Base-by-base conservation (phyloP, 2,113 vertebrate genomes). In the Lampris megalopsis region DNA sequence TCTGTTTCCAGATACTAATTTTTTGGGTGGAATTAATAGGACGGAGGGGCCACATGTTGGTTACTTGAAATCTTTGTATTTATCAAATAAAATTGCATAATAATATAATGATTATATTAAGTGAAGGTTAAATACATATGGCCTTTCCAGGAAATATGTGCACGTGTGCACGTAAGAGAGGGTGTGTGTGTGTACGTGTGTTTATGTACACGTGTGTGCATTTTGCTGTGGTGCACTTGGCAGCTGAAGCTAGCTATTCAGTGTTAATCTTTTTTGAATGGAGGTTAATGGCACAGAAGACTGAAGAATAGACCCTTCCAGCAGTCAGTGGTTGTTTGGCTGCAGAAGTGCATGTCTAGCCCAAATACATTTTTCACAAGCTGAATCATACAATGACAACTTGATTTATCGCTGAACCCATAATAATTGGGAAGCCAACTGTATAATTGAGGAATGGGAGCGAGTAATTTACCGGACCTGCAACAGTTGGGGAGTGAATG, bases 261-360 rank as follows among this genome's bases (percentile, higher is more conserved):
- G 68, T 69, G 75, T 49, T 70, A 71, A 83, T 91, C 77, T 79
- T 66, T 59, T 77, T 65, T 72, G 65, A 83, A 72, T 62, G 70
- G 63, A 71, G 81, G 73, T 84, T 86, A 89, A 78, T 77, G 79
- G 64, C 70, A 73, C 79, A 81, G 75, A 80, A 47, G 79, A 73
- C 73, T 75, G 58, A 68, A 78, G 56, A 76, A 85, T 35, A 63
- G 67, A 73, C 71, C 56, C 73, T 69, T 82, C 82, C 75, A 80
- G 61, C 58, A 78, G 70, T 70, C 64, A 76, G 56, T 84, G 48
- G 77, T 38, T 80, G 66, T 70, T 91, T 86, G 85, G 89, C 87
- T 67, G 45, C 66, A 63, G 64, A 76, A 75, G 3, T 56, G 47
- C 42, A 66, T 75, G 67, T 64, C 60, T 53, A 0, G 5, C 71